These are phyloP conservation scores for Drosophila ananassae DNA, from an alignment of 1,140 invertebrate species.

Conservation along the genomic window DNA sequence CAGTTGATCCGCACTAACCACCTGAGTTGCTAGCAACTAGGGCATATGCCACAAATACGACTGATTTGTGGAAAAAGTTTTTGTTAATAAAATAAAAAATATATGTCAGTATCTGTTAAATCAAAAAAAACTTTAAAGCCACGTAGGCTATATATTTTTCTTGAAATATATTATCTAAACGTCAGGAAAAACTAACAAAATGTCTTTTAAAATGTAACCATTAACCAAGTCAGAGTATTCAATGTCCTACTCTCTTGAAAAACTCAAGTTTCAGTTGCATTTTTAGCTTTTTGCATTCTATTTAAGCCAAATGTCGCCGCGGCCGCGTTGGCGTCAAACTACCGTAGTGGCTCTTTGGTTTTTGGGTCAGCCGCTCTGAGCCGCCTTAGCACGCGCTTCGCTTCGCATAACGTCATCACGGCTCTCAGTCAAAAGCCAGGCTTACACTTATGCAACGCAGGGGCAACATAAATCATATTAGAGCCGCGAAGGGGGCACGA, in stretches of 20 bases:
- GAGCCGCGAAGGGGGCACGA: background rate
- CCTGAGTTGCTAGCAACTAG: constrained; percentile 12
- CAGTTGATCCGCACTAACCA: constrained; percentile 21
- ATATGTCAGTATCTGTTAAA: background rate
- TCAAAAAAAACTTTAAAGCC: too few species aligned
- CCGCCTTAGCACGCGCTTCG: constrained; percentile 64
- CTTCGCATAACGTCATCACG: constrained; percentile 54
- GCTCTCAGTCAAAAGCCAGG: constrained; percentile 15
- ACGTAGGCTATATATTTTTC: too few species aligned
- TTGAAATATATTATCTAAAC: too few species aligned
- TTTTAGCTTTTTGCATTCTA: constrained; percentile 35
- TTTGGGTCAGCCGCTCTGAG: constrained; percentile 58
- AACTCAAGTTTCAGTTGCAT: constrained; percentile 5
- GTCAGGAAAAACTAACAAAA: too few species aligned
- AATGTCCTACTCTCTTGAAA: background rate
- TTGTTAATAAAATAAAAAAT: background rate
- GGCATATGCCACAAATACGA: constrained; percentile 1
- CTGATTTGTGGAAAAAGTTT: background rate
- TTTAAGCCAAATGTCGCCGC: constrained; percentile 48
- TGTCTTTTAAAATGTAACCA: background rate
- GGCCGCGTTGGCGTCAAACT: constrained; percentile 68
- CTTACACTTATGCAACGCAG: constrained; percentile 62
- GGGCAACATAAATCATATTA: constrained; percentile 61
- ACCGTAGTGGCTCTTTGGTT: constrained; percentile 58
- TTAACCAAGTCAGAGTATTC: constrained; percentile 4